Percentiles rank a stretch among this genome's conserved stretches.
These are phyloP conservation scores for Pseudococcus longispinus DNA, from an alignment of 2,888 invertebrate species.

Conservation along the genomic window DNA sequence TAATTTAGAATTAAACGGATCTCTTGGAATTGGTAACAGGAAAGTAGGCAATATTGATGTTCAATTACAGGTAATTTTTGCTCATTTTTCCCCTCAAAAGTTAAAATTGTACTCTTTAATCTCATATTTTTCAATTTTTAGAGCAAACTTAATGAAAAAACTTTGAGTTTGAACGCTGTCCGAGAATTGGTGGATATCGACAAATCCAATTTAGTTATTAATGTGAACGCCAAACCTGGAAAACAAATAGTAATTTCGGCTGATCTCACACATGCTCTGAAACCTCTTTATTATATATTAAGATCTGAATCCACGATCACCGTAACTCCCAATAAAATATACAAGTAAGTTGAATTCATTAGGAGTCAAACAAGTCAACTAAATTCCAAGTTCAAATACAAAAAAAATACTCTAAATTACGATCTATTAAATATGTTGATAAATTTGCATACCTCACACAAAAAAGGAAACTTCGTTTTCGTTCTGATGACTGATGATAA, in stretches of 20 bases:
- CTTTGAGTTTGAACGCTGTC: conserved; percentile 4
- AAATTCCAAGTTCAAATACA: no score
- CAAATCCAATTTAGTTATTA: conserved; percentile 28
- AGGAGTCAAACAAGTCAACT: neutral
- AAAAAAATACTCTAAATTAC: no score
- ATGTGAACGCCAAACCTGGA: conserved; percentile 35
- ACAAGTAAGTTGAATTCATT: conserved; percentile 4
- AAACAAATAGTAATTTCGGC: conserved; percentile 35
- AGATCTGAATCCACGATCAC: conserved; percentile 23
- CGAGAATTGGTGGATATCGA: conserved; percentile 46
- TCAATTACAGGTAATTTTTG: conserved; percentile 23
- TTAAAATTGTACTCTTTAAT: no score
- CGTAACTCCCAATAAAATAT: conserved; percentile 30
- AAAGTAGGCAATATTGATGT: conserved; percentile 41
- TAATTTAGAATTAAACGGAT: conserved; percentile 45
- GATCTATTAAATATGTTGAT: no score
- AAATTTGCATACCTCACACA: no score
- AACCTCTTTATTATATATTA: conserved; percentile 41
- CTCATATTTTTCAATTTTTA: neutral
- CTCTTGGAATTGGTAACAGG: conserved; percentile 36
- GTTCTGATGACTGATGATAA: neutral
- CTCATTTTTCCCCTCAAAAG: neutral
- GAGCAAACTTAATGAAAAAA: conserved; percentile 48
- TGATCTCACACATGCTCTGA: conserved; percentile 41
- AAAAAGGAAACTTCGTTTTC: no score